These are phyloP conservation scores for Panthera uncia DNA, from an alignment of 2,113 vertebrate species.

Conservation along the genomic window DNA sequence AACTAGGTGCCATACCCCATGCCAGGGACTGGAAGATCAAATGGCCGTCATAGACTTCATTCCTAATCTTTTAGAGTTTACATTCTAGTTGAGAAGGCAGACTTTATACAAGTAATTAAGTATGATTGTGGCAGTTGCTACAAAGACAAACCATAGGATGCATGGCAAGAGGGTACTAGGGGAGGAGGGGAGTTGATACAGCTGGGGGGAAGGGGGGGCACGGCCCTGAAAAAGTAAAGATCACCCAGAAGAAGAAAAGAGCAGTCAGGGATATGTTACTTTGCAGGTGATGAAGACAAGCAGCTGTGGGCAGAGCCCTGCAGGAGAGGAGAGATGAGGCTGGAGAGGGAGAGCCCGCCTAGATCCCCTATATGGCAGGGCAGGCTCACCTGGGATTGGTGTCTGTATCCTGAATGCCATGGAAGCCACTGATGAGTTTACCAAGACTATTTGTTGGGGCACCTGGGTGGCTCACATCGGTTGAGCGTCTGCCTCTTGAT, in stretches of 20 bases:
- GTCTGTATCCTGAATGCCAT: background rate
- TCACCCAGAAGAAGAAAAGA: background rate
- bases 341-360: no score
- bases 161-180: background rate
- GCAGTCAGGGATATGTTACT: background rate
- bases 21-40: background rate
- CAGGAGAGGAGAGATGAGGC: background rate
- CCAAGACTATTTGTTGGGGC: background rate
- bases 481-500: no score
- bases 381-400: background rate
- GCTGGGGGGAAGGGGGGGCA: accelerated
- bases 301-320: background rate
- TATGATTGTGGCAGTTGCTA: background rate
- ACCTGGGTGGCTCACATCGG: no score
- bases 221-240: background rate
- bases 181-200: background rate
- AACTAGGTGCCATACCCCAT: background rate
- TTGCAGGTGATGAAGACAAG: background rate
- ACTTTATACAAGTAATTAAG: background rate
- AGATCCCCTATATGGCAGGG: background rate
- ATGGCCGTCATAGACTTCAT: background rate
- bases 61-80: background rate
- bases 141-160: background rate
- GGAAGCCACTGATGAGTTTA: background rate
- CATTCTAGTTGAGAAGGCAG: background rate